Base-by-base conservation (phyloP, 2,797 vertebrate genomes). In the Knipowitschia caucasica region DNA sequence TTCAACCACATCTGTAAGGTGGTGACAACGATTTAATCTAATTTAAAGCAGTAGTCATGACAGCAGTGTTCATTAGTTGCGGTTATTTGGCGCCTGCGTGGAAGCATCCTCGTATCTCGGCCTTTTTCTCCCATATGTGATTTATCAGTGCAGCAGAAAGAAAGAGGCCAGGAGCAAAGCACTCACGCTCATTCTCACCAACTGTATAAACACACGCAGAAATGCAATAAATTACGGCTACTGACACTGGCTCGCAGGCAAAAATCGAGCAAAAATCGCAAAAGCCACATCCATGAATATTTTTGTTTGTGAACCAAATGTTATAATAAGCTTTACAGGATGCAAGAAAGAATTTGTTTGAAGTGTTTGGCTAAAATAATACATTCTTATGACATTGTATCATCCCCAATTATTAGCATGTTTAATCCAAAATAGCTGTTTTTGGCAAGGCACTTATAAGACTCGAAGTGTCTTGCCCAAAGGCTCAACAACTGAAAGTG, bases 251-350 rank as follows among this genome's bases (percentile, higher is more conserved):
- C 21, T 27, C 31, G 7, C n/a, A 51, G 24, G 31, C 21, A 18
- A 10, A 27, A 8, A 40, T n/a, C 17, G 9, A 49, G 29, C 10
- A 21, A 33, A 21, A 31, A 49, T 44, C 14, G 14, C 15, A 24
- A 33, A 26, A 50, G 21, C 21, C 15, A 46, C 44, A 46, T 18
- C 44, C 29, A 30, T 46, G 18, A 29, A 46, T 31, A 14, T 61
- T 60, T 25, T 27, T 27, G 24, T 46, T 46, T 46, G n/a, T 29
- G 64, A 66, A 45, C 59, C 33, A 50, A 73, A 59, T 63, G 62
- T 81, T 73, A 58, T 71, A 49, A 49, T 80, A 46, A 29, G 52
- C 35, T 73, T 75, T 57, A 67, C 45, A 18, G 15, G 30, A 39
- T 7, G 20, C 8, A 40, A 21, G 3, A n/a, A 24, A 14, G 29